These are phyloP conservation scores for Sebastes glaucus DNA, from an alignment of 2,797 vertebrate species.

Conservation along the genomic window DNA sequence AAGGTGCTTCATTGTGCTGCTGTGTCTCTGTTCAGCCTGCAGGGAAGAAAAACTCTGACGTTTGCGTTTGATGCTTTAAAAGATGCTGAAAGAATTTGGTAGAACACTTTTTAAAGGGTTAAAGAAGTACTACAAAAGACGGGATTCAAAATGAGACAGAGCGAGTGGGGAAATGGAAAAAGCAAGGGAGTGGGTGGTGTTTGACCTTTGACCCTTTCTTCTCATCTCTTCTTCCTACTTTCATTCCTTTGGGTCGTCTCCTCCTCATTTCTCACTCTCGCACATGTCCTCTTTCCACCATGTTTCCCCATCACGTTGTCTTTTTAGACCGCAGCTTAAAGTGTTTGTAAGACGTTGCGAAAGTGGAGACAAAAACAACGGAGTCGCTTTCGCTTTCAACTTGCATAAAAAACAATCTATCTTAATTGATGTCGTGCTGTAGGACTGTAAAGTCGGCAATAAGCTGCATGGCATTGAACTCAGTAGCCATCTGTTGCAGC, in stretches of 20 bases:
- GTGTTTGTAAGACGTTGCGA: not conserved
- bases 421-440: not conserved
- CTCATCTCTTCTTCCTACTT: slow-evolving; percentile 74
- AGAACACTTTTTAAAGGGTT: not conserved
- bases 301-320: not conserved
- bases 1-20: not conserved
- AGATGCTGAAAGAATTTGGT: not conserved
- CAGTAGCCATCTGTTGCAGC: slow-evolving; percentile 31
- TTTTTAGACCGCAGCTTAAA: slow-evolving; percentile 1
- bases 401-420: not conserved
- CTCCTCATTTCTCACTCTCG: slow-evolving; percentile 61
- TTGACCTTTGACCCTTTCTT: slow-evolving; percentile 62
- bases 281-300: slow-evolving; percentile 12
- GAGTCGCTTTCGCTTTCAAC: not conserved
- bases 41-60: not conserved
- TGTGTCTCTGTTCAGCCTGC: not conserved
- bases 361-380: slow-evolving; percentile 8
- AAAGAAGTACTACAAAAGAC: slow-evolving; percentile 22
- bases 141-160: slow-evolving; percentile 33
- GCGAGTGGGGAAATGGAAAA: slow-evolving; percentile 58
- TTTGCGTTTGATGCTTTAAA: not conserved
- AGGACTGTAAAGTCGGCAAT: not conserved
- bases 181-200: slow-evolving; percentile 60
- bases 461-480: slow-evolving; percentile 11
- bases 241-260: slow-evolving; percentile 66